A percentile compares a stretch with the other conserved stretches of the same genome.
Evolutionary conservation across 2,888 invertebrate species (phyloP).

Genomic region (Aphodius granarius): DNA sequence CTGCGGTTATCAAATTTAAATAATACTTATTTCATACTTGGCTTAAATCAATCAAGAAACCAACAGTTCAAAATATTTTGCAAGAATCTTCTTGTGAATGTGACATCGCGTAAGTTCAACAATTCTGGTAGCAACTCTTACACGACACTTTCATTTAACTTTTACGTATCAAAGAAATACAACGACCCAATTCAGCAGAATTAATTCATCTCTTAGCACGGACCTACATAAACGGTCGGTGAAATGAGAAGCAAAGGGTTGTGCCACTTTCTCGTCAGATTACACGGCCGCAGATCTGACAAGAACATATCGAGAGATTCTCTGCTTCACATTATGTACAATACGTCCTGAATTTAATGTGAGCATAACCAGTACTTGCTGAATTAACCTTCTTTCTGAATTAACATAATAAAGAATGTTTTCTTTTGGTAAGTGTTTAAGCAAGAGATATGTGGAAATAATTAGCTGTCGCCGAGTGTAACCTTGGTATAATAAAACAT

Average conservation of each 20-base stretch:
- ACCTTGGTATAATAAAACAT: no score
- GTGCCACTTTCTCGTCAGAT: constrained; percentile 22
- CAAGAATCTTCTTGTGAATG: no score
- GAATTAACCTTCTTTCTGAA: no score
- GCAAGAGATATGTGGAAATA: no score
- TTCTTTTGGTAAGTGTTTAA: no score
- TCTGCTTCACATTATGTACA: not conserved
- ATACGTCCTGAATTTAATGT: not conserved
- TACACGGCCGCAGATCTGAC: constrained; percentile 6
- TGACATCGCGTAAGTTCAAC: no score
- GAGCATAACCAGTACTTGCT: not conserved
- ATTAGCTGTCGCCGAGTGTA: no score
- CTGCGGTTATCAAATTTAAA: no score
- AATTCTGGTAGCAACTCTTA: not conserved
- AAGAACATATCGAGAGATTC: not conserved
- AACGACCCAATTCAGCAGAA: not conserved
- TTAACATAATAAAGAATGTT: no score
- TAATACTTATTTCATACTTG: no score
- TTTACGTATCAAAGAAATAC: constrained; percentile 11
- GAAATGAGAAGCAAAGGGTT: constrained; percentile 14
- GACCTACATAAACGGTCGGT: not conserved
- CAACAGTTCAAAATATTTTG: no score
- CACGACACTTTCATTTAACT: not conserved
- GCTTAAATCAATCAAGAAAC: no score
- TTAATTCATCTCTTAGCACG: not conserved